Base-by-base conservation (phyloP, 2,113 vertebrate species). In the Andinoacara biseriatus region DNA sequence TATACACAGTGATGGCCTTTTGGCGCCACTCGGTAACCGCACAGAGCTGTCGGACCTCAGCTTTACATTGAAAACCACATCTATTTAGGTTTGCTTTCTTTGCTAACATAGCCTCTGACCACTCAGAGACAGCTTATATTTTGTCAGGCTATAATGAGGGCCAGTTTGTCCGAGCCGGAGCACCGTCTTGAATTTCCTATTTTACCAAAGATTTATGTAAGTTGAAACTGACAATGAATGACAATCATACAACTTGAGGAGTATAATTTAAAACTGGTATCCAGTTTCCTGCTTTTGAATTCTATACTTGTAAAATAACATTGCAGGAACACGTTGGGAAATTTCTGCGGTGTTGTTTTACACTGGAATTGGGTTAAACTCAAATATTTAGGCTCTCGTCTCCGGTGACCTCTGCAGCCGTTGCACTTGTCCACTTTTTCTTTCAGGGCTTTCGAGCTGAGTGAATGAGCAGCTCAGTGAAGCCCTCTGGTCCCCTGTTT, bases 51-150 rank as follows among this genome's bases (percentile, higher is more conserved):
- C 38, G 83, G 91, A 88, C 92, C 89, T 93, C 95, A 78, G 92
- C 94, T 95, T 94, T 94, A 95, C 91, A 78, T 95, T 81, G 89
- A 83, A 92, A 93, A 87, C 94, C 92, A 82, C 94, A 85, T 94
- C 89, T 93, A 92, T 95, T 95, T 95, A 92, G 88, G 91, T 94
- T 92, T 92, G 91, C 93, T 92, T 92, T 93, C 87, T 94, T 89
- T 92, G 85, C 93, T 90, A 91, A 90, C 92, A 83, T 86, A 60
- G 90, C 86, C 81, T 72, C 90, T 89, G 89, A 93, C 94, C 91
- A 85, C 92, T 90, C 60, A 54, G 90, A 90, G 86, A 83, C 82
- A 77, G 91, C 90, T 92, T 87, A 54, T 93, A 87, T 90, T 93
- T 94, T 91, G 88, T 91, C 87, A 80, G 86, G 72, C 89, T 87